A percentile compares a stretch with the other conserved stretches of the same genome.
Evolutionary conservation across 2,113 vertebrate species (phyloP).

Genomic region (Myotis yumanensis): DNA sequence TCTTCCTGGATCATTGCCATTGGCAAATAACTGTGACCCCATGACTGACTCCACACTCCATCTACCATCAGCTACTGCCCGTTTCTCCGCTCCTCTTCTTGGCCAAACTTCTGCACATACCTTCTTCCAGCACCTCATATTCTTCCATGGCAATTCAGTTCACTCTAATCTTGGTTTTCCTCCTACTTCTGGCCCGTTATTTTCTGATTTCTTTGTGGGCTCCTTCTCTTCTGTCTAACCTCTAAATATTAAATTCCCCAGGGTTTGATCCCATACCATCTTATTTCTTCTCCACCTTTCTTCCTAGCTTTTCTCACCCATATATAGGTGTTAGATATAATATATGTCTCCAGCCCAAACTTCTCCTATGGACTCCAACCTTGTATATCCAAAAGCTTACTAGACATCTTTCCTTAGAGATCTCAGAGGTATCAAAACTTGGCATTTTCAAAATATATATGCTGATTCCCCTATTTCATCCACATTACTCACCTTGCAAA

Average conservation of each 20-base stretch:
- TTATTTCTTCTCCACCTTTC: not conserved
- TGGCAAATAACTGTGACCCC: not conserved
- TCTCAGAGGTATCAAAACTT: not conserved
- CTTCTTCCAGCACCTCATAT: not conserved
- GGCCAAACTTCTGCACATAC: no score
- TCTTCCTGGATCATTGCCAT: not conserved
- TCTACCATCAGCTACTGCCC: not conserved
- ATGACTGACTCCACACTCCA: not conserved
- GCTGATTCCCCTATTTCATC: not conserved
- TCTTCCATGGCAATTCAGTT: not conserved
- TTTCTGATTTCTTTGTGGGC: not conserved
- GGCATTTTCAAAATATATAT: constrained; percentile 35
- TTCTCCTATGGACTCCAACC: not conserved
- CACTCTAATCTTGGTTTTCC: not conserved
- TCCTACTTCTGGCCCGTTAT: not conserved
- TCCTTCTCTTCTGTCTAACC: not conserved
- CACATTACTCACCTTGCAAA: not conserved
- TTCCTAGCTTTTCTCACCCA: not conserved
- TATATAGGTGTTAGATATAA: not conserved
- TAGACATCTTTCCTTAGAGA: not conserved
- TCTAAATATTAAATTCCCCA: not conserved
- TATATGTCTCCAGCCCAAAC: not conserved
- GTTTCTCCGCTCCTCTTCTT: not conserved
- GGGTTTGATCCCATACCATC: not conserved
- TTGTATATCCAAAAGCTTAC: not conserved